phyloP scores from a whole-genome alignment of 2,888 invertebrate species.

The Pachliopta kotzebuea region DNA sequence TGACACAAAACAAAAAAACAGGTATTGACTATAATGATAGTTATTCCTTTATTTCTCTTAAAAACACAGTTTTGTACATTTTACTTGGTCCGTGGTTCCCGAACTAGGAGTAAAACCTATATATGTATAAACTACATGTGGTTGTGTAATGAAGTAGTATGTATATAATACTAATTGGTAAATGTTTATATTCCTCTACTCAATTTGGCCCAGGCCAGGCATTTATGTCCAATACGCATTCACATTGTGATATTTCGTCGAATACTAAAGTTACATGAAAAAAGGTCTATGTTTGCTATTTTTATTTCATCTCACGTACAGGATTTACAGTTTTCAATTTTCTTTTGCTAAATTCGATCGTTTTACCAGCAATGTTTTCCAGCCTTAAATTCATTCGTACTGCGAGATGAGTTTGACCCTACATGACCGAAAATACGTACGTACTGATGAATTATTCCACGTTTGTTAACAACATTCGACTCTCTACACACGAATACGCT shows the following conservation, averaged over 20 bases:
- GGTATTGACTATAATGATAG: too few relatives aligned
- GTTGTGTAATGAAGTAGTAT: too few relatives aligned
- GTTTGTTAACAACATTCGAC: constrained; percentile 6
- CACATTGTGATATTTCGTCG: constrained; percentile 20
- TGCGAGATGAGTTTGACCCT: constrained; percentile 18
- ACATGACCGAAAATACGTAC: constrained; percentile 8
- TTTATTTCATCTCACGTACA: constrained; percentile 66
- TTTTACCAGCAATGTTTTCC: constrained; percentile 37
- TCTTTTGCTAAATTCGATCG: constrained; percentile 70
- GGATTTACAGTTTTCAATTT: constrained; percentile 72
- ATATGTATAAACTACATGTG: too few relatives aligned
- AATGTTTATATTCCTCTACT: too few relatives aligned
- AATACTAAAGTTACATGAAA: constrained; percentile 55
- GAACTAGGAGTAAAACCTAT: too few relatives aligned
- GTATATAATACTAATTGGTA: too few relatives aligned
- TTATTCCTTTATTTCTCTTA: too few relatives aligned
- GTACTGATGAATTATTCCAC: constrained; percentile 19
- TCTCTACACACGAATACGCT: neutral
- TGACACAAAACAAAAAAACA: too few relatives aligned
- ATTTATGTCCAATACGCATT: constrained; percentile 1
- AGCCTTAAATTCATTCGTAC: constrained; percentile 30
- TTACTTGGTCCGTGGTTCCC: too few relatives aligned
- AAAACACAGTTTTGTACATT: too few relatives aligned
- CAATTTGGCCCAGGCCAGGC: neutral
- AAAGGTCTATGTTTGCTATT: constrained; percentile 46